Evolutionary conservation across 2,797 vertebrate genomes (phyloP), one percentile per base, ranked within the genome.

Genomic region (Betta splendens): DNA sequence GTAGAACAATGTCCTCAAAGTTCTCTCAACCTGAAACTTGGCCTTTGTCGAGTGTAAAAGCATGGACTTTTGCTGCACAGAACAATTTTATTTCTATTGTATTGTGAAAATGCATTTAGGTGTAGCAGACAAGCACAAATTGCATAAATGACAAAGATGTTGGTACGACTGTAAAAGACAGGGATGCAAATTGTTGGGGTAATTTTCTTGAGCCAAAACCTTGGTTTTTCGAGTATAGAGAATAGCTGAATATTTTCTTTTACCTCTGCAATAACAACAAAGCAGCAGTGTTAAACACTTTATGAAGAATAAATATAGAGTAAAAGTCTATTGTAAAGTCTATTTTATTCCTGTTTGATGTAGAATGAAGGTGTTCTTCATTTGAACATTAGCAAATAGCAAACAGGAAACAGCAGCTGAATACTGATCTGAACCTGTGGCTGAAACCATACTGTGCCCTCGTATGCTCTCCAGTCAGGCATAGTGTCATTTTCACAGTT

Each of bases 221-320:
- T n/a, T n/a, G n/a, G n/a, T n/a, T n/a, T n/a, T n/a, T n/a, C n/a
- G n/a, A n/a, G n/a, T n/a, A n/a, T n/a, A n/a, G n/a, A n/a, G n/a
- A n/a, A n/a, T 15, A n/a, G 6, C 23, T 23, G 1, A 58, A 42
- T 21, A 26, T 2, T 36, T 9, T 36, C n/a, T 38, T 10, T 13
- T 10, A 22, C 2, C 15, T 33, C 28, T 62, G 12, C 32, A 63
- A 47, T 36, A 53, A 50, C 4, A 44, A 3, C 18, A 22, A 9
- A 38, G 43, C 22, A 7, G 9, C 21, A 39, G 22, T 18, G 59
- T 32, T 64, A 48, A 25, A 40, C 1, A 49, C 20, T 83, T 29
- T 82, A 77, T 77, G 80, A 52, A 64, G 73, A 79, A 88, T 82
- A 84, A 79, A 82, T 85, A 79, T 42, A 50, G n/a, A 67, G 26